Conservation (phyloP, 1,140 invertebrate genomes). For the Neodiprion virginianus region DNA sequence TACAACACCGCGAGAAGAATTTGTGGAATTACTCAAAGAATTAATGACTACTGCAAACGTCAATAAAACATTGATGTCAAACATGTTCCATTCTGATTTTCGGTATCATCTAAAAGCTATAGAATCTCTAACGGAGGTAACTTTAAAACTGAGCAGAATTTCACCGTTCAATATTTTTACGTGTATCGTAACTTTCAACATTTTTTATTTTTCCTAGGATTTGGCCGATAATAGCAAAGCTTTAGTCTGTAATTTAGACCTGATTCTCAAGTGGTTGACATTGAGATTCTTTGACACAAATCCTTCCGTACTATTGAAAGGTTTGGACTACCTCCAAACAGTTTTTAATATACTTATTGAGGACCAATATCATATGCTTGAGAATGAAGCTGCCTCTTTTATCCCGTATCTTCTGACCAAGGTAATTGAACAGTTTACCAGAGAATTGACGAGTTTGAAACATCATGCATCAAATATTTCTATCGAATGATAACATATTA, state of each 20-base stretch:
- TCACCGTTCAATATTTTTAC: slow-evolving; percentile 12
- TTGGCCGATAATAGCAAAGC: slow-evolving; percentile 78
- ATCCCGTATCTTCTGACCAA: slow-evolving; percentile 93
- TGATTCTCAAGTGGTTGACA: slow-evolving; percentile 96
- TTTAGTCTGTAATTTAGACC: slow-evolving; percentile 89
- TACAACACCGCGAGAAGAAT: slow-evolving; percentile 89
- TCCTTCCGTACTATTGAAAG: slow-evolving; percentile 94
- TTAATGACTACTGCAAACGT: slow-evolving; percentile 90
- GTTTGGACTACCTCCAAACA: slow-evolving; percentile 86
- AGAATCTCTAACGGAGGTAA: slow-evolving; percentile 82
- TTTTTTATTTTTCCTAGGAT: slow-evolving; percentile 62
- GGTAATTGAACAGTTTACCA: slow-evolving; percentile 57
- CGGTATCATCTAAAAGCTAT: slow-evolving; percentile 96
- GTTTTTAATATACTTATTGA: slow-evolving; percentile 84
- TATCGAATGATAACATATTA: slow-evolving; percentile 29
- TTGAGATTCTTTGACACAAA: slow-evolving; percentile 98
- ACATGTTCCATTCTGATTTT: slow-evolving; percentile 96
- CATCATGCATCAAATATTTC: slow-evolving; percentile 12
- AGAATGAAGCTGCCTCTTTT: slow-evolving; percentile 92
- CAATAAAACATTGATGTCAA: slow-evolving; percentile 83
- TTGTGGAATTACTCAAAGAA: slow-evolving; percentile 88
- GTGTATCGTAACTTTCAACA: slow-evolving; percentile 17
- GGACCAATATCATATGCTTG: slow-evolving; percentile 84
- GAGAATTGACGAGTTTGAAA: background rate
- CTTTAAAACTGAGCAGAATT: slow-evolving; percentile 11